Evolutionary conservation across 2,888 invertebrate genomes (phyloP), one percentile per base, ranked within the genome.

Genomic region (Cheilosia scutellata): DNA sequence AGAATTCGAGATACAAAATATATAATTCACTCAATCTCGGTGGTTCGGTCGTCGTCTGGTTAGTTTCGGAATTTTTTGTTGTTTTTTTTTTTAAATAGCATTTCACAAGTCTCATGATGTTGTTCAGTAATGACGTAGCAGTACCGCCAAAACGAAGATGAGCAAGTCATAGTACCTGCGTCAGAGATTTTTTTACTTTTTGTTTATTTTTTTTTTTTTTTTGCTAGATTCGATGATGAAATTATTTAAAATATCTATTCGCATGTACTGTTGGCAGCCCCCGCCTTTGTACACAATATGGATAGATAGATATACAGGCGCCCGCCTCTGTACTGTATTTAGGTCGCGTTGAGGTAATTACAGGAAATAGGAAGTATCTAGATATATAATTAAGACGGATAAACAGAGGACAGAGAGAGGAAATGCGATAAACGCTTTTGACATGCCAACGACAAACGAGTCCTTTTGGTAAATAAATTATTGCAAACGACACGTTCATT

Each of bases 1-100:
- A 49, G 71, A 66, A 79, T 47, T 68, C 9, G 20, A 60, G 33
- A 74, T 40, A 47, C 33, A 72, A 63, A 72, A 40, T 55, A 31
- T 57, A 65, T 53, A 60, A 37, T 29, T 5, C 53, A 29, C 27
- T 31, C 42, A 3, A 37, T 37, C 2, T 33, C 33, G 9, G 9
- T 33, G 42, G 33, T 13, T 7, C 33, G 9, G 9, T 33, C 29
- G 33, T 13, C 7, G 47, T 58, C 70, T 71, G 70, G n/a, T 71
- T 71, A 58, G 49, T 37, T n/a, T 71, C 70, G 9, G 4, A n/a
- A 7, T n/a, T 33, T 25, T 7, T 20, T 42, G 11, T 29, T 33
- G 16, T 25, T 25, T 33, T 65, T 53, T 47, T 20, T 47, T 2
- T 7, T 16, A 5, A 44, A 2, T n/a, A 47, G 33, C 31, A 25